Percentiles rank a stretch among this genome's conserved stretches.
Conservation (phyloP, 2,888 invertebrate species). For the Lasioglossum lativentre region DNA sequence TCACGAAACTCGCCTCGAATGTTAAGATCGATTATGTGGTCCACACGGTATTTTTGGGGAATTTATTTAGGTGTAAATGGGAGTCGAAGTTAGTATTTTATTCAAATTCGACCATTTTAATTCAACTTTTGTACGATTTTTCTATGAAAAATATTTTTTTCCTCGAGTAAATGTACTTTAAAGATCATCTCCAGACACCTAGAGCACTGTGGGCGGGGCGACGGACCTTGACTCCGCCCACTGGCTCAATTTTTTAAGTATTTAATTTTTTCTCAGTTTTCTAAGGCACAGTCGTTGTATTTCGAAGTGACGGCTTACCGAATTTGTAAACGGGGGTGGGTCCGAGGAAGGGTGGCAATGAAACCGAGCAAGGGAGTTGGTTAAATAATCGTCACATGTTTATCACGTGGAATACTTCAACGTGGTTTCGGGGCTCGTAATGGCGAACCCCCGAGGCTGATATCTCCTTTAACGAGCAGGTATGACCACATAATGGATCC, state of each 20-base stretch:
- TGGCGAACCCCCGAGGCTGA: constrained; percentile 22
- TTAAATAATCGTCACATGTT: constrained; percentile 38
- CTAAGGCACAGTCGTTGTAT: background rate
- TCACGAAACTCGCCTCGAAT: background rate
- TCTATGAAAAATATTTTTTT: too few relatives aligned
- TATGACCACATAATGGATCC: constrained; percentile 47
- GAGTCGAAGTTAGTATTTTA: too few relatives aligned
- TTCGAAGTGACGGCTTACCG: too few relatives aligned
- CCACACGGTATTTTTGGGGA: background rate
- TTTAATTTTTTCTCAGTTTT: background rate
- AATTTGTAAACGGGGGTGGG: background rate
- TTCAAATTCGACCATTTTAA: too few relatives aligned
- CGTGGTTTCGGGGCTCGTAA: constrained; percentile 22
- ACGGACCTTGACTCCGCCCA: background rate
- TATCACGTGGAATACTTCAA: constrained; percentile 27
- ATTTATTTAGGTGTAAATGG: background rate
- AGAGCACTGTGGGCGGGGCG: background rate
- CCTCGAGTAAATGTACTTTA: too few relatives aligned
- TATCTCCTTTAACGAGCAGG: constrained; percentile 49
- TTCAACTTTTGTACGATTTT: too few relatives aligned
- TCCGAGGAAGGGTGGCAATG: background rate
- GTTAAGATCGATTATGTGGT: background rate
- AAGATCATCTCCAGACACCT: too few relatives aligned
- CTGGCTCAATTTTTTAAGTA: background rate
- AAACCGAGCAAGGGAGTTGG: background rate